phyloP scores from a whole-genome alignment of 2,113 vertebrate genomes.

The Hymenochirus boettgeri region DNA sequence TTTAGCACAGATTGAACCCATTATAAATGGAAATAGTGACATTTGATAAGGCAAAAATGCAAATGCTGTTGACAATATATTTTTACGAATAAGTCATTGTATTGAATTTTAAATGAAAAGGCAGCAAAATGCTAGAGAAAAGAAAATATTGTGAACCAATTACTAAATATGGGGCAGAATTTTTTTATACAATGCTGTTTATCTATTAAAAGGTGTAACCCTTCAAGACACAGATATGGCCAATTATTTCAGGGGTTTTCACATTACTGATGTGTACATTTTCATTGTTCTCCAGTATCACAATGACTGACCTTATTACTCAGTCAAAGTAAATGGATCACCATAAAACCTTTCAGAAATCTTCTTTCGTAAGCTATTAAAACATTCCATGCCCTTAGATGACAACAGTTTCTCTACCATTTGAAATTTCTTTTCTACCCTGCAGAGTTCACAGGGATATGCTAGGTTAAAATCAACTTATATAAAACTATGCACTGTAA shows the following conservation, averaged over 20 bases:
- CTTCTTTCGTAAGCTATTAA: conserved; percentile 81
- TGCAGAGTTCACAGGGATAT: conserved; percentile 92
- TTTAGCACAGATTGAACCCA: conserved; percentile 33
- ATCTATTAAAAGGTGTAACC: conserved; percentile 25
- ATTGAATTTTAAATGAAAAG: conserved; percentile 1
- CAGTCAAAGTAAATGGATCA: conserved; percentile 81
- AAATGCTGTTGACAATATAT: conserved; percentile 37
- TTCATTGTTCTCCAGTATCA: conserved; percentile 68
- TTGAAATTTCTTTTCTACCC: conserved; percentile 92
- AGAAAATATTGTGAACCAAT: conserved; percentile 30
- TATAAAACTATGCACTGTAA: conserved; percentile 92
- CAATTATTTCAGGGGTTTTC: conserved; percentile 56
- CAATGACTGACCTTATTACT: conserved; percentile 75
- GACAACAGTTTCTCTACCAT: conserved; percentile 87
- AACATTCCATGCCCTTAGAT: conserved; percentile 83
- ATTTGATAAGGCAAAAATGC: conserved; percentile 30
- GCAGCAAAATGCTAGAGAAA: neutral
- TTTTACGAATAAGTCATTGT: conserved; percentile 21
- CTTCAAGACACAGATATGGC: conserved; percentile 31
- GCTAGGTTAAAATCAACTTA: conserved; percentile 98
- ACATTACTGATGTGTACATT: conserved; percentile 48
- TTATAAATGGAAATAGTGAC: conserved; percentile 29
- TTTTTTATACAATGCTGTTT: conserved; percentile 36
- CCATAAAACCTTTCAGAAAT: conserved; percentile 79
- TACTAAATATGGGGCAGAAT: conserved; percentile 9